These are phyloP conservation scores for Hiodon tergisus DNA, from an alignment of 2,113 vertebrate species.

Conservation along the genomic window DNA sequence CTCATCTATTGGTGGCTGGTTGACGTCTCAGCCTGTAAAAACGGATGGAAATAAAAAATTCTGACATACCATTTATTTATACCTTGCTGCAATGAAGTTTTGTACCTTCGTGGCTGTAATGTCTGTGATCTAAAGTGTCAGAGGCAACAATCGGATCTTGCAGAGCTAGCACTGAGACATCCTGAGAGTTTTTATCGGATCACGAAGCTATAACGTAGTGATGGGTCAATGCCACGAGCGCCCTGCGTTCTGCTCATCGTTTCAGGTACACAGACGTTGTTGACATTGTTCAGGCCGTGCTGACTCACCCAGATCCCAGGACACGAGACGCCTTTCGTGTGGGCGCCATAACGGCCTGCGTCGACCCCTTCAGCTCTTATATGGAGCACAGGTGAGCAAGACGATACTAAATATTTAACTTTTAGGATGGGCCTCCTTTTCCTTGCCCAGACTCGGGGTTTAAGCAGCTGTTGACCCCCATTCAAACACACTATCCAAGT, in stretches of 20 bases:
- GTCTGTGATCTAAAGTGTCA: too few species aligned
- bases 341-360: slow-evolving; percentile 77
- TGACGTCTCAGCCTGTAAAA: too few species aligned
- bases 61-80: too few species aligned
- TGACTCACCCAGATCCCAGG: slow-evolving; percentile 78
- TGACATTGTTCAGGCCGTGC: slow-evolving; percentile 83
- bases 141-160: too few species aligned
- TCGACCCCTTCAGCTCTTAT: slow-evolving; percentile 81
- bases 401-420: too few species aligned
- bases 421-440: slow-evolving; percentile 8
- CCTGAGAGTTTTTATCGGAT: background rate
- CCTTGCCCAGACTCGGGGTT: background rate
- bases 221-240: background rate
- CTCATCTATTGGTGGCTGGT: too few species aligned
- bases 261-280: slow-evolving; percentile 83
- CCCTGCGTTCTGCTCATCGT: background rate
- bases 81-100: too few species aligned
- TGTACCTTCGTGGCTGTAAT: too few species aligned
- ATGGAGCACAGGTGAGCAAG: slow-evolving; percentile 84
- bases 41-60: too few species aligned
- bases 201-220: too few species aligned
- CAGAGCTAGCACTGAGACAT: too few species aligned
- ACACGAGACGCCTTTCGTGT: slow-evolving; percentile 72
- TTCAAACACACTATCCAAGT: background rate
- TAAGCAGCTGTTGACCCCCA: background rate